These are phyloP conservation scores for Callipepla squamata DNA, from an alignment of 2,113 vertebrate species.

Conservation along the genomic window DNA sequence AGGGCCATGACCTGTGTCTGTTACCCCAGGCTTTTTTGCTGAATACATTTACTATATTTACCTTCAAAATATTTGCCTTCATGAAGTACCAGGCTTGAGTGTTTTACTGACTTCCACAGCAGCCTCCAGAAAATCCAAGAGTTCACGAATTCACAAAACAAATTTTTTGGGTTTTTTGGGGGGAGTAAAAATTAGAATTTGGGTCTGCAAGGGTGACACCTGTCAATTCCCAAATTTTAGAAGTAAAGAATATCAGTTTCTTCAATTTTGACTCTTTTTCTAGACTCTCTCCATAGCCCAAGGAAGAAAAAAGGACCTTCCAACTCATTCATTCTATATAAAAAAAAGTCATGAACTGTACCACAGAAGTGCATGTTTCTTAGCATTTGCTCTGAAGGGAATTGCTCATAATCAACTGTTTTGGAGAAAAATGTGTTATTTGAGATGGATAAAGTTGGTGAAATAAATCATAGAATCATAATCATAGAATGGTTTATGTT, in stretches of 20 bases:
- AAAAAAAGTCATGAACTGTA: background rate
- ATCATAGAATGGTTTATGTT: too few species aligned
- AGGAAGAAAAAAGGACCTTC: background rate
- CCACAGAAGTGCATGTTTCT: background rate
- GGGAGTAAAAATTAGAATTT: background rate
- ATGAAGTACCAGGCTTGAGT: background rate
- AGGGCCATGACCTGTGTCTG: background rate
- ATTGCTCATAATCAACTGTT: background rate
- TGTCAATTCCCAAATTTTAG: background rate
- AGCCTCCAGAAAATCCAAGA: background rate
- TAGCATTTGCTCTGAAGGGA: background rate
- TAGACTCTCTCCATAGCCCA: background rate
- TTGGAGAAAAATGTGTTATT: background rate
- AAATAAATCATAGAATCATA: background rate
- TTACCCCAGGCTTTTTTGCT: background rate
- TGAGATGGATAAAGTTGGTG: background rate
- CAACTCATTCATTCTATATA: background rate
- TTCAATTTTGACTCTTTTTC: background rate
- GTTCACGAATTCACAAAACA: background rate
- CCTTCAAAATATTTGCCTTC: background rate
- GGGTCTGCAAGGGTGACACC: background rate
- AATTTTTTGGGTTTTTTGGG: background rate
- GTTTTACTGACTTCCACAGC: accelerated
- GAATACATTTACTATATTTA: background rate
- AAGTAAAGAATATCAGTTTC: background rate